These are phyloP conservation scores for Pseudomyrmex dendroicus DNA, from an alignment of 1,140 invertebrate genomes.

Conservation along the genomic window DNA sequence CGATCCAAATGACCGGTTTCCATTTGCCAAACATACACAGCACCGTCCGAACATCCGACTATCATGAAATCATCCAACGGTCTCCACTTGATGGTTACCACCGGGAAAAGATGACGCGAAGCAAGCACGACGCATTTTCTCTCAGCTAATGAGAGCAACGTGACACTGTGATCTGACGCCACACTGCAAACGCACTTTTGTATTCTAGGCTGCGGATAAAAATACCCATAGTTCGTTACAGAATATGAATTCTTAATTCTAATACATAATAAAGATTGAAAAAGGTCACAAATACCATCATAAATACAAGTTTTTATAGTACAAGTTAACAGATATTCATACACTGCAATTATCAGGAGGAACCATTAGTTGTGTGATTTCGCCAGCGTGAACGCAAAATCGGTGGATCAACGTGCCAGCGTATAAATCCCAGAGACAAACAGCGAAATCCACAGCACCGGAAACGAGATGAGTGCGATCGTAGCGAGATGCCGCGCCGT, in stretches of 20 bases:
- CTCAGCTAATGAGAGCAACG: slow-evolving; percentile 96
- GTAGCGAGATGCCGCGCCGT: slow-evolving; percentile 96
- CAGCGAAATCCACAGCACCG: slow-evolving; percentile 98
- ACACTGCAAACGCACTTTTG: slow-evolving; percentile 98
- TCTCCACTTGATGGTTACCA: slow-evolving; percentile 98
- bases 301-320: neutral
- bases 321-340: slow-evolving; percentile 80
- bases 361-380: slow-evolving; percentile 95
- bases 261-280: neutral
- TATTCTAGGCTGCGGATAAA: slow-evolving; percentile 90
- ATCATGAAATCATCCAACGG: slow-evolving; percentile 99
- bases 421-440: slow-evolving; percentile 98
- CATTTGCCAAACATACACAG: slow-evolving; percentile 99
- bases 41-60: slow-evolving; percentile 98
- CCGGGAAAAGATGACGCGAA: slow-evolving; percentile 97
- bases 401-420: slow-evolving; percentile 95
- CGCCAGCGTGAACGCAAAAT: slow-evolving; percentile 98
- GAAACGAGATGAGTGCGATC: slow-evolving; percentile 96
- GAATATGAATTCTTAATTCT: neutral
- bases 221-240: neutral
- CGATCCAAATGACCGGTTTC: slow-evolving; percentile 99
- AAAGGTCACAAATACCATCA: neutral
- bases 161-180: slow-evolving; percentile 98
- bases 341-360: slow-evolving; percentile 97
- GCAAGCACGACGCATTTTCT: slow-evolving; percentile 97